Evolutionary conservation across 2,113 vertebrate genomes (phyloP), one percentile per base, ranked within the genome.

Genomic region (Urocynchramus pylzowi): DNA sequence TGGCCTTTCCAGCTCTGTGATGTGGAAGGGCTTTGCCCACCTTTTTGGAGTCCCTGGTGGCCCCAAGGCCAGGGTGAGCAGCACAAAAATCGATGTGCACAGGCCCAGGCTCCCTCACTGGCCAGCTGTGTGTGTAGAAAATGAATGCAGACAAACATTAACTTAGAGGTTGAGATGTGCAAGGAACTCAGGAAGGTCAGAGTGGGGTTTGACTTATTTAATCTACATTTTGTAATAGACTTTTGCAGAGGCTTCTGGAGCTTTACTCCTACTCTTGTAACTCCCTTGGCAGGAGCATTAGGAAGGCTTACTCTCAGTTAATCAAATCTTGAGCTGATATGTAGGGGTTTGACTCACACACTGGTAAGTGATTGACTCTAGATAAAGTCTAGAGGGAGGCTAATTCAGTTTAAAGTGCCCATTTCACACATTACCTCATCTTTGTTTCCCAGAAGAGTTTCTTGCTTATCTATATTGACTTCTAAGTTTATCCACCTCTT

Each of bases 51-150:
- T 45, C 63, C 19, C 33, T 67, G 42, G 16, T 61, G 54, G 35
- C 33, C 65, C 39, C 30, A 30, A 44, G 49, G n/a, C 12, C 21
- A 21, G n/a, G 12, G 16, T 31, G 70, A 56, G n/a, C 39, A 70
- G 50, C 17, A 5, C 22, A 21, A 15, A 4, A 2, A 17, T 70
- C 0, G 0, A 7, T 9, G 16, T 39, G 21, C 61, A 37, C 13
- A 26, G 27, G 1, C 35, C 53, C 33, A 64, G 39, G 14, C 8
- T 60, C 57, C 37, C 30, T 54, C 24, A 24, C 27, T 0, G 0
- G 14, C 15, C 24, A 44, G 7, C 0, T 22, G 19, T 60, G 56
- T 16, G 35, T 6, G 7, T 27, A 28, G 77, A 68, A 89, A 78
- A 91, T 9, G 2, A 70, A 50, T 41, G 26, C 30, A 78, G 63